Conservation (phyloP, 2,113 vertebrate genomes). For the Saccopteryx bilineata region DNA sequence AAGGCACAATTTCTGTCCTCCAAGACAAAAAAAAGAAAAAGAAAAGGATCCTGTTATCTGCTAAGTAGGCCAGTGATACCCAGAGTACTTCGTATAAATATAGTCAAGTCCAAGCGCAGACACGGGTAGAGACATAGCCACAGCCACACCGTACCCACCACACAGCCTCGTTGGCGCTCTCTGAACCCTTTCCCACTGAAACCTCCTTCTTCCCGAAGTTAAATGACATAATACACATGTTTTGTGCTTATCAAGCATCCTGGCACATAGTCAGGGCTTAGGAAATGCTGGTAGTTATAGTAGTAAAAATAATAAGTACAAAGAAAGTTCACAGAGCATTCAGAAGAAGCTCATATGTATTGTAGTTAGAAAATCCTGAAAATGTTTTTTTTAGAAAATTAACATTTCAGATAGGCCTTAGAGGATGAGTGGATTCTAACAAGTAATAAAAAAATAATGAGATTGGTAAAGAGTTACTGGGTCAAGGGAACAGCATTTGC, state of each 20-base stretch:
- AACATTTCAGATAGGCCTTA: neutral
- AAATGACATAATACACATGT: neutral
- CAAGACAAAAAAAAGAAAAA: slow-evolving; percentile 35
- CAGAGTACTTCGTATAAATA: neutral
- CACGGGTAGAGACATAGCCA: neutral
- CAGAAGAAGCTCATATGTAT: neutral
- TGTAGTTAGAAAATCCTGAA: neutral
- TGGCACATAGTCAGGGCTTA: neutral
- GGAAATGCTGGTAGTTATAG: neutral
- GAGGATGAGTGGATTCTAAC: neutral
- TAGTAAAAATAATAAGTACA: neutral
- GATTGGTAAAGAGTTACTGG: neutral
- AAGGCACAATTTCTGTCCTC: neutral
- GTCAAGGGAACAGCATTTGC: neutral
- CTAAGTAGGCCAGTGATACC: neutral
- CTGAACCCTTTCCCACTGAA: neutral
- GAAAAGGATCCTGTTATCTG: neutral
- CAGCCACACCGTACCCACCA: neutral
- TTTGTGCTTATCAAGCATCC: neutral
- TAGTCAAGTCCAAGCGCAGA: neutral
- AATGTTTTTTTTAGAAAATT: neutral
- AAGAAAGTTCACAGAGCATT: neutral
- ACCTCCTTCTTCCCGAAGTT: neutral
- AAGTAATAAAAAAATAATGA: neutral
- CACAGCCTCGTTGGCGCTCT: too few relatives aligned